Percentiles rank a stretch among this genome's conserved stretches.
These are phyloP conservation scores for Drosophila vallismaia DNA, from an alignment of 2,888 invertebrate species.

Conservation along the genomic window DNA sequence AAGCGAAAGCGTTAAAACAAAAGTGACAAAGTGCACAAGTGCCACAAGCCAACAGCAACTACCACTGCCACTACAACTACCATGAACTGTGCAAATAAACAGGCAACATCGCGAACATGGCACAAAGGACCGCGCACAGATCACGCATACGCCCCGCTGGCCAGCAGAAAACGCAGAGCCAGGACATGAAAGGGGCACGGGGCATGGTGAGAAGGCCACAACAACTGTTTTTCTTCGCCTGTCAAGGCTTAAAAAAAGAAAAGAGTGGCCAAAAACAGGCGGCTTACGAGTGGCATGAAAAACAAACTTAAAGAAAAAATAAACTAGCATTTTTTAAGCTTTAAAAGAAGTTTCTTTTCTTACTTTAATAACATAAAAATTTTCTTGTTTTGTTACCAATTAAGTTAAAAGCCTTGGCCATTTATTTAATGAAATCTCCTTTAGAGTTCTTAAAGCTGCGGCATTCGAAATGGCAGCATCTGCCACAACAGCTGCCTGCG, in stretches of 20 bases:
- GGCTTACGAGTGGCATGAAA: slow-evolving; percentile 22
- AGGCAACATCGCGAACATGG: slow-evolving; percentile 33
- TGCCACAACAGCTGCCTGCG: slow-evolving; percentile 41
- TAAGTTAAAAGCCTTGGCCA: not conserved
- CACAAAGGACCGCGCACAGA: slow-evolving; percentile 37
- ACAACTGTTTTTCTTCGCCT: slow-evolving; percentile 28
- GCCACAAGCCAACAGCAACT: slow-evolving; percentile 47
- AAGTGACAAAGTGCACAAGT: slow-evolving; percentile 68
- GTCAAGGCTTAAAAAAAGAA: slow-evolving; percentile 44
- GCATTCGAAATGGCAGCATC: slow-evolving; percentile 36
- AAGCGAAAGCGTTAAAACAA: slow-evolving; percentile 72
- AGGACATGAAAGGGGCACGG: not conserved
- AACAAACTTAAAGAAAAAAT: slow-evolving; percentile 19
- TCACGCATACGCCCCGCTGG: slow-evolving; percentile 57
- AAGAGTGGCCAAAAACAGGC: slow-evolving; percentile 56
- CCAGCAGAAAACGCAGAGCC: slow-evolving; percentile 9
- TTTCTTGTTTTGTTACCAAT: not conserved
- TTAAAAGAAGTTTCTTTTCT: not conserved
- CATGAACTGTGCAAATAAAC: slow-evolving; percentile 47
- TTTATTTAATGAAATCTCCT: not conserved
- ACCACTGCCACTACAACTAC: slow-evolving; percentile 10
- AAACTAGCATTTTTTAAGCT: slow-evolving; percentile 2
- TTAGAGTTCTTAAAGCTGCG: slow-evolving; percentile 16
- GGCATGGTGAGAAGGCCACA: slow-evolving; percentile 23
- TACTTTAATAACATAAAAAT: not conserved